These are phyloP conservation scores for Tympanuchus pallidicinctus DNA, from an alignment of 2,113 vertebrate species.

Conservation along the genomic window DNA sequence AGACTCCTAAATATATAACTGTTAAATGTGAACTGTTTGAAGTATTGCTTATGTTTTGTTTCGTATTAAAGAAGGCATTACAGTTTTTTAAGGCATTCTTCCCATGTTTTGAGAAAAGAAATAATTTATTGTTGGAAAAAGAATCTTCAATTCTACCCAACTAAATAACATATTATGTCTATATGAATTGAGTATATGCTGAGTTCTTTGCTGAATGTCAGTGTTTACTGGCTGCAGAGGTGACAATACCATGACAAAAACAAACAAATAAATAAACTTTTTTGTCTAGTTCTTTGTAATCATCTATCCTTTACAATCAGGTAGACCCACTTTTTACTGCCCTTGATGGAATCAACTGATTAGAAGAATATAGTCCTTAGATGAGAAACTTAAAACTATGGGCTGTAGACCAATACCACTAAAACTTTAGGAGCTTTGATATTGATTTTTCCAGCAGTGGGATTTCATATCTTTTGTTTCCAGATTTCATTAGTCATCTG, in stretches of 20 bases:
- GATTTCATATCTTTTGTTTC: constrained; percentile 4
- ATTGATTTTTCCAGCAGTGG: background rate
- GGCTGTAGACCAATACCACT: background rate
- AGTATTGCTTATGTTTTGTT: background rate
- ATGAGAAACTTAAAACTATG: background rate
- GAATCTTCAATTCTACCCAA: background rate
- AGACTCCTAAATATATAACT: background rate
- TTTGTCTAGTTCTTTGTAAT: background rate
- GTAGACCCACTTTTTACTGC: background rate
- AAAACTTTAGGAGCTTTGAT: background rate
- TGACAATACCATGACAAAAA: background rate
- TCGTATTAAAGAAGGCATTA: background rate
- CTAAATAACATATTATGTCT: background rate
- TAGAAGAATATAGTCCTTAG: background rate
- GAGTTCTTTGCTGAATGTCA: background rate
- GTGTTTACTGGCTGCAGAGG: background rate
- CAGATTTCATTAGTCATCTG: background rate
- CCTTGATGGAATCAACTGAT: background rate
- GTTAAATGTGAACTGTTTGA: background rate
- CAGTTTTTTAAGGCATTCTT: background rate
- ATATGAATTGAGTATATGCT: background rate
- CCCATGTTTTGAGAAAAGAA: background rate
- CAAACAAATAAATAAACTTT: background rate
- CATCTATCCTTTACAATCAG: background rate
- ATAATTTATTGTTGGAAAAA: background rate